Percentiles rank a stretch among this genome's conserved stretches.
These are phyloP conservation scores for Philypnodon macrostomus DNA, from an alignment of 2,797 vertebrate genomes.

Conservation along the genomic window DNA sequence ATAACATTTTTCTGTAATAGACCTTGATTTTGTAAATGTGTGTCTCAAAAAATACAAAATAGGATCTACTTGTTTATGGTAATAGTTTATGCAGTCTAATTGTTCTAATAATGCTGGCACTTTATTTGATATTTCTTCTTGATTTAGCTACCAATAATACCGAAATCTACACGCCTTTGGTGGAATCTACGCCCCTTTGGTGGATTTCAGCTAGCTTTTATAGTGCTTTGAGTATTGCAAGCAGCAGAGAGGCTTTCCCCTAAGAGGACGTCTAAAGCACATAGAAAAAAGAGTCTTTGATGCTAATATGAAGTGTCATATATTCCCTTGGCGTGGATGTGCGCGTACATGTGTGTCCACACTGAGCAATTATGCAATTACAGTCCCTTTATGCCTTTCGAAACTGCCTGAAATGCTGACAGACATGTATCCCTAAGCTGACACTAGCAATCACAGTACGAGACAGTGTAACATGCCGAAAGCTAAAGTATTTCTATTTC, in stretches of 20 bases:
- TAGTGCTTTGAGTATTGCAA: too few species aligned
- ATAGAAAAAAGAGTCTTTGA: conserved; percentile 58
- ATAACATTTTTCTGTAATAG: not conserved
- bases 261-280: conserved; percentile 43
- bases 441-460: conserved; percentile 45
- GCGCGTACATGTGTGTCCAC: conserved; percentile 7
- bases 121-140: not conserved
- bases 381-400: conserved; percentile 40
- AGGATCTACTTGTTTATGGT: too few species aligned
- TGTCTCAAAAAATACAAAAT: not conserved
- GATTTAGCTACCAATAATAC: conserved; percentile 18
- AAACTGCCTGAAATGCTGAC: conserved; percentile 51
- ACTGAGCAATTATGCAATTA: conserved; percentile 62
- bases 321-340: conserved; percentile 46
- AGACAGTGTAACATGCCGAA: not conserved
- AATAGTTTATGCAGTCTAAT: not conserved
- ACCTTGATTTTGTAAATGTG: not conserved
- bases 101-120: not conserved
- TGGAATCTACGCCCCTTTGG: too few species aligned
- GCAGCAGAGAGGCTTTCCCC: conserved; percentile 25
- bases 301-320: conserved; percentile 61
- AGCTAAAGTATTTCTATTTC: too few species aligned
- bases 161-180: too few species aligned
- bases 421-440: conserved; percentile 55
- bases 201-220: too few species aligned